Percentiles rank a stretch among this genome's conserved stretches.
These are phyloP conservation scores for Polylopha cassiicola DNA, from an alignment of 2,888 invertebrate genomes.

Conservation along the genomic window DNA sequence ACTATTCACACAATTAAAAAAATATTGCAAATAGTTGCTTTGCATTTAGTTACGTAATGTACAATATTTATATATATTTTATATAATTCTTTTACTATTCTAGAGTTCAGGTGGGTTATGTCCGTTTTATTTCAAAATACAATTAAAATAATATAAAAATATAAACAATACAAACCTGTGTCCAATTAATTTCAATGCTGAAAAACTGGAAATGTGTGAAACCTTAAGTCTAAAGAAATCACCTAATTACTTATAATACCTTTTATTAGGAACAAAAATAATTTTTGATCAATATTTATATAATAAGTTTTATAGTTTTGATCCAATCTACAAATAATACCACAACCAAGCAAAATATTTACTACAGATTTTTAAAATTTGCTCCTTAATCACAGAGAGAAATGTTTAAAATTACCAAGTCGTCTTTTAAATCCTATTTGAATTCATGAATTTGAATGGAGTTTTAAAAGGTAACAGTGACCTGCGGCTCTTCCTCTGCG, in stretches of 20 bases:
- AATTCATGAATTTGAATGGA: constrained; percentile 67
- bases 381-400: constrained; percentile 20
- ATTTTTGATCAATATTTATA: too few relatives aligned
- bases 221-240: too few relatives aligned
- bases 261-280: too few relatives aligned
- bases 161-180: constrained; percentile 34
- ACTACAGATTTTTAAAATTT: constrained; percentile 9
- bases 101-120: constrained; percentile 69
- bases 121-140: constrained; percentile 62
- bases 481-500: constrained; percentile 59
- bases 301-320: too few relatives aligned
- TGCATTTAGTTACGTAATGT: constrained; percentile 13
- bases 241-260: too few relatives aligned
- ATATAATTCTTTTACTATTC: constrained; percentile 39
- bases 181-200: constrained; percentile 11
- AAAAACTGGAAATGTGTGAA: constrained; percentile 16
- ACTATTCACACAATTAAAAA: constrained; percentile 7
- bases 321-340: constrained; percentile 11
- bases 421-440: constrained; percentile 53
- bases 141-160: constrained; percentile 36
- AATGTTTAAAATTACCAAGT: constrained; percentile 5
- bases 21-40: constrained; percentile 3
- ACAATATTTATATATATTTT: constrained; percentile 16
- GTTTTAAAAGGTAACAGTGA: constrained; percentile 69
- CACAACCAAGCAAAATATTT: too few relatives aligned